phyloP scores from a whole-genome alignment of 1,140 invertebrate genomes.

The Atta texana region DNA sequence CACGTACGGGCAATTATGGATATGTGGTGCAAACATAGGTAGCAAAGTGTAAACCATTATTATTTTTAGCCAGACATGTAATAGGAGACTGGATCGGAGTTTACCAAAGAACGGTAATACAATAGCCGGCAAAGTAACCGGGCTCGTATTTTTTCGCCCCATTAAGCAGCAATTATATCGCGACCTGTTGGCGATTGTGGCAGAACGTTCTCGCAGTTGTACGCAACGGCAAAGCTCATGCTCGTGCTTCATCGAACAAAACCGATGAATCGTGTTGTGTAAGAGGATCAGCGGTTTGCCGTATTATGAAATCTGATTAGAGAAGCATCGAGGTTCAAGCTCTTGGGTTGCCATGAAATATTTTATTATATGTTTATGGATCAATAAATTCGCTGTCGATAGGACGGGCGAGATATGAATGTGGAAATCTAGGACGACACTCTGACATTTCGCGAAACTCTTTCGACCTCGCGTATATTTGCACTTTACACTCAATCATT shows the following conservation, averaged over 20 bases:
- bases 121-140: constrained; percentile 55
- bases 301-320: constrained; percentile 28
- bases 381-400: constrained; percentile 42
- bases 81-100: constrained; percentile 68
- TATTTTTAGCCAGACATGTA: constrained; percentile 80
- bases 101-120: constrained; percentile 69
- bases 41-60: constrained; percentile 82
- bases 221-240: not conserved
- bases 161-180: constrained; percentile 64
- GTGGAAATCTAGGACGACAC: constrained; percentile 37
- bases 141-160: constrained; percentile 49
- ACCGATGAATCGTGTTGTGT: constrained; percentile 24
- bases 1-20: constrained; percentile 66
- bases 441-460: constrained; percentile 41
- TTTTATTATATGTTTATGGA: constrained; percentile 63
- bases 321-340: not conserved
- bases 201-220: constrained; percentile 4
- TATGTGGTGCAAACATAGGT: constrained; percentile 79
- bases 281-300: constrained; percentile 10
- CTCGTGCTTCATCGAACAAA: constrained; percentile 1
- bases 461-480: not conserved
- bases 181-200: constrained; percentile 9
- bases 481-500: not conserved
- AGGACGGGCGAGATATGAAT: constrained; percentile 35
- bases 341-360: constrained; percentile 34